phyloP scores from a whole-genome alignment of 2,113 vertebrate genomes.

The Notechis scutatus region DNA sequence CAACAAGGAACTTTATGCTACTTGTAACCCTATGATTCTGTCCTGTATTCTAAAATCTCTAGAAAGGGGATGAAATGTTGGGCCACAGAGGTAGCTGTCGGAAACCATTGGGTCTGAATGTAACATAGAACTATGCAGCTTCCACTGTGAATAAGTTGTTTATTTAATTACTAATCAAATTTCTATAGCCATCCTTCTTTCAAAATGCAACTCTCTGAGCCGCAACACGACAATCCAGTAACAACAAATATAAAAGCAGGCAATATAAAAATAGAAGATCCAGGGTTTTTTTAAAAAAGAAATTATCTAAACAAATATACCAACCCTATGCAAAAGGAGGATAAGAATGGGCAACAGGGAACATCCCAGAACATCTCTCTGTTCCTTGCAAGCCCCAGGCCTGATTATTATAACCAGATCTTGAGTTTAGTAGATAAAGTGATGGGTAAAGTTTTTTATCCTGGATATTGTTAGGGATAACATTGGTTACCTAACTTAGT shows the following conservation, averaged over 20 bases:
- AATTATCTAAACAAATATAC: not conserved
- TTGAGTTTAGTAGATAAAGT: not conserved
- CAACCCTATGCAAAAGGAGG: not conserved
- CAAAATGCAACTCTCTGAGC: not conserved
- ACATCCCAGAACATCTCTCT: not conserved
- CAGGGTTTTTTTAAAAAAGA: not conserved
- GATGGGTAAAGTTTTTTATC: not conserved
- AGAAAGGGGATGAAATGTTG: not conserved
- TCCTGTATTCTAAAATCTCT: not conserved
- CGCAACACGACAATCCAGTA: not conserved
- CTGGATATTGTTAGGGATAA: too few relatives aligned
- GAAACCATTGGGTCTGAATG: not conserved
- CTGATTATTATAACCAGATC: not conserved
- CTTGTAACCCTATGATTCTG: not conserved
- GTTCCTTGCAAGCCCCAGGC: not conserved
- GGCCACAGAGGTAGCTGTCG: not conserved
- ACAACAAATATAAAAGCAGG: not conserved
- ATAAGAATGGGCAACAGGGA: not conserved
- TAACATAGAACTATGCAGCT: not conserved
- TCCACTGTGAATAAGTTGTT: not conserved
- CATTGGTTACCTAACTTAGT: too few relatives aligned
- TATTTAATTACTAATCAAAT: not conserved
- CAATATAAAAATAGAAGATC: not conserved
- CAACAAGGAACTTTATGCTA: not conserved
- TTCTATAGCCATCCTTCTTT: not conserved